Evolutionary conservation across 2,113 vertebrate genomes (phyloP), one percentile per base, ranked within the genome.

Genomic region (Entelurus aequoreus): DNA sequence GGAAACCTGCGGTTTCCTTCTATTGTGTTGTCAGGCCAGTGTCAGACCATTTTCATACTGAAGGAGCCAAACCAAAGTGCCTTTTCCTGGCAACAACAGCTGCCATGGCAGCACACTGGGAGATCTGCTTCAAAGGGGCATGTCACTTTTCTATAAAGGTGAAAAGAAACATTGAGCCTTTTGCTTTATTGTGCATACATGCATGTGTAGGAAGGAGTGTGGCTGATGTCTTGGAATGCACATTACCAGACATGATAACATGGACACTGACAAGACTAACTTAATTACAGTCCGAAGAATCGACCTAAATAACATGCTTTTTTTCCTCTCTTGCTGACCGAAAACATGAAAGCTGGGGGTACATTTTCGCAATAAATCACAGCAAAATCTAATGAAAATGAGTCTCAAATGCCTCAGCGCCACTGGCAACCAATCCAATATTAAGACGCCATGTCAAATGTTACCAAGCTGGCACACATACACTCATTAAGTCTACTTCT

Each of bases 21-120:
- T 28, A 80, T 69, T 80, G 72, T 80, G 72, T 63, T 64, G 59
- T 63, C 64, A 56, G 61, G 67, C 56, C 72, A 8, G 63, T 36
- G 64, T 79, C 60, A 57, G 65, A 66, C 68, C 65, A 64, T 67
- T 85, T 84, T 76, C 69, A 82, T 68, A 74, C 67, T 52, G 44
- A 47, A 66, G 38, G 37, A 74, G 76, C 67, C 83, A 77, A 80
- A 81, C 71, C 66, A 76, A 57, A 75, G 76, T 44, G 59, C 1
- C 8, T 63, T 63, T 63, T 77, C 66, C 75, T 77, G 80, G 66
- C 79, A 79, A 74, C 75, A 71, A 47, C 78, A 75, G 79, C 79
- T 83, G 80, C 75, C 62, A 74, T 68, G 68, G 69, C 67, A 48
- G 72, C 79, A 80, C 72, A 19, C 47, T 63, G 62, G 81, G 78